phyloP scores from a whole-genome alignment of 1,140 invertebrate species.

The Drosophila pectinifera region DNA sequence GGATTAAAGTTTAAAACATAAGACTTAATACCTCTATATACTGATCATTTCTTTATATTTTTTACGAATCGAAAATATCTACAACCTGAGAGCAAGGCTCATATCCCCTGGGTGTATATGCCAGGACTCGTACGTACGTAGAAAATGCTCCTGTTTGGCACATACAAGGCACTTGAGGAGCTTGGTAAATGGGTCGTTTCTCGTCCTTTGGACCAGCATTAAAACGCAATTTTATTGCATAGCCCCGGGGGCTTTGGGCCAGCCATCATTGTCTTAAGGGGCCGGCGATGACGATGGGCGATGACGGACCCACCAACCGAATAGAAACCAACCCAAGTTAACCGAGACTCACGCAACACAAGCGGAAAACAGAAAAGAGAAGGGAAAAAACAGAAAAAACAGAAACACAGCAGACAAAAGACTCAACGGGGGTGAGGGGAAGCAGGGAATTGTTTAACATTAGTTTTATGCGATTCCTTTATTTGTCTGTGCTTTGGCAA shows the following conservation, averaged over 20 bases:
- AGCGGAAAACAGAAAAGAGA: not conserved
- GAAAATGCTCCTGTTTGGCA: not conserved
- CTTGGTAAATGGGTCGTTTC: constrained; percentile 33
- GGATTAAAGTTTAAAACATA: not conserved
- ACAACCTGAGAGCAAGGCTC: not conserved
- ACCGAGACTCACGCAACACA: constrained; percentile 31
- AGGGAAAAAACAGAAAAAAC: constrained; percentile 9
- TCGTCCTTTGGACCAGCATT: constrained; percentile 67
- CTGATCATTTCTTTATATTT: not conserved
- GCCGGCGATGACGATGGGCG: constrained; percentile 54
- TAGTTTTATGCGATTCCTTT: constrained; percentile 75
- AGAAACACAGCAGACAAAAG: constrained; percentile 29
- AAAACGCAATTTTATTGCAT: constrained; percentile 82
- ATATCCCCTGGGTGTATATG: not conserved
- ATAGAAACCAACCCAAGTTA: constrained; percentile 15
- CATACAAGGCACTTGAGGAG: constrained; percentile 28
- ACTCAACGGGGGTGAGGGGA: constrained; percentile 8
- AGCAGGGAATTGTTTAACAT: constrained; percentile 60
- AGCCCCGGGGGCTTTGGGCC: constrained; percentile 62
- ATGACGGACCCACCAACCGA: constrained; percentile 41
- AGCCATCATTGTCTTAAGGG: constrained; percentile 75
- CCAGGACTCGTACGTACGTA: not conserved
- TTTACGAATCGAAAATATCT: too few species aligned
- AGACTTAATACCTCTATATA: not conserved
- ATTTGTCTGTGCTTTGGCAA: constrained; percentile 66